Evolutionary conservation across 2,113 vertebrate genomes (phyloP).

Genomic region (Scytalopus superciliaris): DNA sequence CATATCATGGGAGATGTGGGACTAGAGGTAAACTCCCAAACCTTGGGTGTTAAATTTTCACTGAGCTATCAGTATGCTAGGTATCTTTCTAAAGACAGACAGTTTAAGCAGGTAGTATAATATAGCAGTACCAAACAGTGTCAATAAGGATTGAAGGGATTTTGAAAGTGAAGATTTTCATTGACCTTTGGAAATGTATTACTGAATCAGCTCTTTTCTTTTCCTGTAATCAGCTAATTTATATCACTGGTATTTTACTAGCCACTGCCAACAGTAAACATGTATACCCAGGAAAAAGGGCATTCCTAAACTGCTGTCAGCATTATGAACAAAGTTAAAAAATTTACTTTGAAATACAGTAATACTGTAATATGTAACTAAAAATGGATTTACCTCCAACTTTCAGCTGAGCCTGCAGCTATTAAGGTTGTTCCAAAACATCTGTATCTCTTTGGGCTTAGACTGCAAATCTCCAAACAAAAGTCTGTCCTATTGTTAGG

Average conservation of each 20-base stretch:
- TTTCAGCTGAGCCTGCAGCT: not conserved
- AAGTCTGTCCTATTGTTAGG: not conserved
- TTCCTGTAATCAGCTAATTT: not conserved
- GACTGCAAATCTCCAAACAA: not conserved
- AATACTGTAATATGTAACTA: not conserved
- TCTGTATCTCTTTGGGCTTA: not conserved
- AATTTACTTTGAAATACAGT: not conserved
- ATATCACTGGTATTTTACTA: not conserved
- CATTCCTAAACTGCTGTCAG: not conserved
- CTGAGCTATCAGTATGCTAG: not conserved
- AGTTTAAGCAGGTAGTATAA: not conserved
- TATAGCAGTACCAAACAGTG: not conserved
- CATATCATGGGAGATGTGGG: not conserved
- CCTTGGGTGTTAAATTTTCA: not conserved
- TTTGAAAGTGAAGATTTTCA: not conserved
- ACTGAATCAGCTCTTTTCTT: not conserved
- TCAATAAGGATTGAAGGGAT: not conserved
- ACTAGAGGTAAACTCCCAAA: not conserved
- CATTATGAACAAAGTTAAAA: not conserved
- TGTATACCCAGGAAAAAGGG: not conserved
- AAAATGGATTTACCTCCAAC: not conserved
- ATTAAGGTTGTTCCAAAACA: not conserved
- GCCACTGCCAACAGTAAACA: not conserved
- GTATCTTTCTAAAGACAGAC: not conserved
- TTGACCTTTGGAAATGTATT: not conserved